Conservation (phyloP, 2,888 invertebrate genomes). For the Lepas anatifera region DNA sequence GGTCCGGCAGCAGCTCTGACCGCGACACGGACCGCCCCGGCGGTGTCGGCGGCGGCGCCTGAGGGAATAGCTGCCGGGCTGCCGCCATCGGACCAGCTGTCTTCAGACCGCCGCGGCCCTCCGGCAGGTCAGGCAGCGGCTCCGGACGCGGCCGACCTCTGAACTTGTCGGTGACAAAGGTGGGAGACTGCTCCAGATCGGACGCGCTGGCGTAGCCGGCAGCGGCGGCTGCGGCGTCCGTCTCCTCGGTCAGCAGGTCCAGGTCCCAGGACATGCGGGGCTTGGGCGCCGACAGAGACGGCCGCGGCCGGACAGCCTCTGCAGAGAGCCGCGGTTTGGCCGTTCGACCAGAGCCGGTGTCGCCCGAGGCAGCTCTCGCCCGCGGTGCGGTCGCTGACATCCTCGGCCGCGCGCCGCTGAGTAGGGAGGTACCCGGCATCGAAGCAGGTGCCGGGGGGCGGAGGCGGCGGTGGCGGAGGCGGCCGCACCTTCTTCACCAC, state of each 20-base stretch:
- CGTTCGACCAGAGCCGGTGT: neutral
- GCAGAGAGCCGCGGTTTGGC: neutral
- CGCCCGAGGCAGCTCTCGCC: neutral
- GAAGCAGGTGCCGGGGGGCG: neutral
- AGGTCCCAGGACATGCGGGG: constrained; percentile 11
- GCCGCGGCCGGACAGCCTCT: neutral
- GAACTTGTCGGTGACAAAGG: neutral
- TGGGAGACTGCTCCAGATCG: neutral
- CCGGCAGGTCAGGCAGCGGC: too few species aligned
- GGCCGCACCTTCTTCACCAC: neutral
- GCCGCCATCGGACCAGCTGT: neutral
- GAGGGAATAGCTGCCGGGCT: neutral
- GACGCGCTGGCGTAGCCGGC: too few species aligned
- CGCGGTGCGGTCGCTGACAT: too few species aligned
- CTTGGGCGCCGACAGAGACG: neutral
- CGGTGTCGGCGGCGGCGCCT: neutral
- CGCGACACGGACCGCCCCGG: neutral
- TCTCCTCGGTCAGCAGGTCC: neutral
- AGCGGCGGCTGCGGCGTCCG: neutral
- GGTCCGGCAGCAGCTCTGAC: neutral
- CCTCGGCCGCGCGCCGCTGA: neutral
- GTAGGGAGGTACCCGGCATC: neutral
- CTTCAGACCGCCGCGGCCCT: neutral
- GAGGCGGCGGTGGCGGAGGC: neutral
- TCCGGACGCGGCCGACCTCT: neutral